phyloP scores from a whole-genome alignment of 2,113 vertebrate genomes.

The Gymnorhina tibicen region DNA sequence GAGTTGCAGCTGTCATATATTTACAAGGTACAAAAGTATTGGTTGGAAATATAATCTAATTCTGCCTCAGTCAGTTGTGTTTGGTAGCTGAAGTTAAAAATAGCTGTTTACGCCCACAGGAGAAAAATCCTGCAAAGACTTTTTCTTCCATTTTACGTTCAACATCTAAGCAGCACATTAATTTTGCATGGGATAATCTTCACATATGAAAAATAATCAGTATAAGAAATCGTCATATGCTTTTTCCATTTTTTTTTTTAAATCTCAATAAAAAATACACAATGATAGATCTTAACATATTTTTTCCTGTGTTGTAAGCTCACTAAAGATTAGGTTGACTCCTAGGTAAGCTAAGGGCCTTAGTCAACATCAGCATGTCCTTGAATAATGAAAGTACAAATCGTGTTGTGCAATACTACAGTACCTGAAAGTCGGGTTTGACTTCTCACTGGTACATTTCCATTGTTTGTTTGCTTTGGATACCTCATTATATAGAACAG shows the following conservation, averaged over 20 bases:
- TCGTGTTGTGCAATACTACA: slow-evolving; percentile 14
- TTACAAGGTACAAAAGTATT: slow-evolving; percentile 33
- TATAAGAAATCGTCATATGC: neutral
- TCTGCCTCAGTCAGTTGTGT: slow-evolving; percentile 42
- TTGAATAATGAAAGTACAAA: slow-evolving; percentile 18
- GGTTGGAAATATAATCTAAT: slow-evolving; percentile 51
- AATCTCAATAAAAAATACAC: neutral
- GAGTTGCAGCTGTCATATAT: slow-evolving; percentile 37
- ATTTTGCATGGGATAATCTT: neutral
- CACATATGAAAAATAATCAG: neutral
- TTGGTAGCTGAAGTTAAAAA: slow-evolving; percentile 61
- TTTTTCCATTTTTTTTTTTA: neutral
- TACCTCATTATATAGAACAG: neutral
- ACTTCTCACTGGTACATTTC: slow-evolving; percentile 46
- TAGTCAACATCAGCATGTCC: slow-evolving; percentile 16
- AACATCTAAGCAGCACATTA: neutral
- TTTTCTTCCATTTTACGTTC: neutral
- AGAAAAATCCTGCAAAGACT: slow-evolving; percentile 12
- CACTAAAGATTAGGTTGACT: neutral
- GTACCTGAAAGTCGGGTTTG: slow-evolving; percentile 49
- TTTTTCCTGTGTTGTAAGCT: neutral
- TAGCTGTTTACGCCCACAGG: slow-evolving; percentile 43
- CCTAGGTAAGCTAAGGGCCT: neutral
- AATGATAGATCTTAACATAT: neutral
- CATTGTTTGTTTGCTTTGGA: slow-evolving; percentile 47